phyloP scores from a whole-genome alignment of 2,113 vertebrate genomes.

The Stomatorhinus ivindoensis region DNA sequence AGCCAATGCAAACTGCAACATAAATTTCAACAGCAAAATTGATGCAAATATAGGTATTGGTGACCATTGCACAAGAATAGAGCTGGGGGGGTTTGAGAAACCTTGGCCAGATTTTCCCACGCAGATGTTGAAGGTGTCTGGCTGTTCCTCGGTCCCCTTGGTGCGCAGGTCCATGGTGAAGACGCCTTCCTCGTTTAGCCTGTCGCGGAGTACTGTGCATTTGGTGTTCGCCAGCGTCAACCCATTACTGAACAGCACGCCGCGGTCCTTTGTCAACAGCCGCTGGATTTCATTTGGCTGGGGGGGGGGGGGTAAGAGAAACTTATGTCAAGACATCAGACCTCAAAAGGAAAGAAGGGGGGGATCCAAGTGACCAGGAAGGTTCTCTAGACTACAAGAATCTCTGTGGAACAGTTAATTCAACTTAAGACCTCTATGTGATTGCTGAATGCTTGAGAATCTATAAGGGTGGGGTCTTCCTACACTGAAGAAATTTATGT shows the following conservation, averaged over 20 bases:
- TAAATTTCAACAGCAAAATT: no score
- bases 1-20: not conserved
- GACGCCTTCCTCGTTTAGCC: not conserved
- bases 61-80: not conserved
- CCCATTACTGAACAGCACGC: not conserved
- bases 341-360: not conserved
- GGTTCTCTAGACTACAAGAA: not conserved
- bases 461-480: not conserved
- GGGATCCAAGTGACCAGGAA: no score
- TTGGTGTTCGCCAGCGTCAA: not conserved
- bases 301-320: not conserved
- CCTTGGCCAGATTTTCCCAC: slow-evolving; percentile 16
- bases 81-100: not conserved
- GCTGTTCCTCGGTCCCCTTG: slow-evolving; percentile 15
- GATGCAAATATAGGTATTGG: no score
- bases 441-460: not conserved
- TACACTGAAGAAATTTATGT: not conserved
- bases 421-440: not conserved
- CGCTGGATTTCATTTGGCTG: slow-evolving; percentile 18
- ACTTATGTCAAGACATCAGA: not conserved
- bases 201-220: slow-evolving; percentile 10
- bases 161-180: slow-evolving; percentile 37
- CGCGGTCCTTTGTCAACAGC: not conserved
- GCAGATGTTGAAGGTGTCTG: slow-evolving; percentile 22
- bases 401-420: not conserved